Percentiles rank a stretch among this genome's conserved stretches.
phyloP scores from a whole-genome alignment of 2,113 vertebrate species.

The Platysteira castanea region DNA sequence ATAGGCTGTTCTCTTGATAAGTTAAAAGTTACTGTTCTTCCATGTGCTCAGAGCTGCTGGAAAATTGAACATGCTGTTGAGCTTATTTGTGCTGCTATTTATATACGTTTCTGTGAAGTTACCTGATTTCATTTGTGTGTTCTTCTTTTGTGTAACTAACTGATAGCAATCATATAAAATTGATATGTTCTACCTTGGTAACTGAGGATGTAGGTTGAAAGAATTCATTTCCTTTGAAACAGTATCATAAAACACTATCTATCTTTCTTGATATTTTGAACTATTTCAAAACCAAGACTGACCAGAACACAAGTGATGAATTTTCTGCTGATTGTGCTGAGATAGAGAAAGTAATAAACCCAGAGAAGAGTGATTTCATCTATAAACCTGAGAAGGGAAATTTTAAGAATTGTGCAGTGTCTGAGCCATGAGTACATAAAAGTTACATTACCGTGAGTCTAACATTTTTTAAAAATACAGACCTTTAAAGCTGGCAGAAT shows the following conservation, averaged over 20 bases:
- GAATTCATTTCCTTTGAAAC: not conserved
- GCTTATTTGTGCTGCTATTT: not conserved
- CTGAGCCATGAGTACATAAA: not conserved
- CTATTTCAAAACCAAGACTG: not conserved
- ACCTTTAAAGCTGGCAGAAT: not conserved
- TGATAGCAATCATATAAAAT: not conserved
- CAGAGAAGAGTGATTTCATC: not conserved
- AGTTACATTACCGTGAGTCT: not conserved
- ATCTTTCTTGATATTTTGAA: not conserved
- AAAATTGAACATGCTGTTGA: not conserved
- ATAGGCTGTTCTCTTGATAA: not conserved
- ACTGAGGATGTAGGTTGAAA: not conserved
- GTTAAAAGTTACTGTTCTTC: not conserved
- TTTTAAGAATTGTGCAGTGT: not conserved
- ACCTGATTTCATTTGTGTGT: not conserved
- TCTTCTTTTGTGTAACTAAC: not conserved
- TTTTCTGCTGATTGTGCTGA: not conserved
- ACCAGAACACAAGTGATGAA: not conserved
- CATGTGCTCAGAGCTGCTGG: not conserved
- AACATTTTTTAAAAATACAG: not conserved
- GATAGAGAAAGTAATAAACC: conserved; percentile 15
- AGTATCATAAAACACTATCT: not conserved
- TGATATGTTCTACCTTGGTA: not conserved
- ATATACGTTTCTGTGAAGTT: not conserved
- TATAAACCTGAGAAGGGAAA: not conserved